Evolutionary conservation across 2,797 vertebrate species (phyloP), one percentile per base, ranked within the genome.

Genomic region (Smutsia temminckii): DNA sequence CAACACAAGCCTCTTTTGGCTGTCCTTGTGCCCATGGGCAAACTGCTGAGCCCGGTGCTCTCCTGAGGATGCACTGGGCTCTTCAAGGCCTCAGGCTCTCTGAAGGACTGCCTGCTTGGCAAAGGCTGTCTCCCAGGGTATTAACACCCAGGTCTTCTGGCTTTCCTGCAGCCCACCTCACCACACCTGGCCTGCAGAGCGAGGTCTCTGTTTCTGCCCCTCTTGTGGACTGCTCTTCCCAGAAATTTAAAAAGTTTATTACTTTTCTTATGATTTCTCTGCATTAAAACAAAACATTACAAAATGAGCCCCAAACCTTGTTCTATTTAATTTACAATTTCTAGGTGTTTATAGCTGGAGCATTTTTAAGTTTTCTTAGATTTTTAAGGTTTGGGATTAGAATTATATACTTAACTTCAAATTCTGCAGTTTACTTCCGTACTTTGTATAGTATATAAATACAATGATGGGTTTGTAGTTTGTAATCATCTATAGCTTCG

Each of bases 311-410:
- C 2, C 3, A 40, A 64, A n/a, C 4, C 63, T 42, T 63, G 8
- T 89, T 95, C 6, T 66, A 4, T 49, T 89, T 34, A 66, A 21
- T 92, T 91, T n/a, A 69, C 1, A 21, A 78, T 32, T 93, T 88
- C 63, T 92, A 23, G 6, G 18, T 89, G 37, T 59, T 85, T 42
- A 14, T 53, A 25, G 7, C 10, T 40, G 2, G 9, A 57, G 7
- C 4, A 3, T 88, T 91, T 93, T 79, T 16, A 81, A 2, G 10
- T 72, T 81, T 93, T 81, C 51, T 77, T 85, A 32, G 2, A 8
- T 14, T 21, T 57, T 91, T 78, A 77, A 46, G 11, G 29, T 55
- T 81, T 74, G 23, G 12, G 3, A 16, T 37, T 72, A 91, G 18
- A 92, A 81, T 81, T 2, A 5, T 51, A 37, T 49, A 23, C 83